These are phyloP conservation scores for Empis stercorea DNA, from an alignment of 2,888 invertebrate species.

Conservation along the genomic window DNA sequence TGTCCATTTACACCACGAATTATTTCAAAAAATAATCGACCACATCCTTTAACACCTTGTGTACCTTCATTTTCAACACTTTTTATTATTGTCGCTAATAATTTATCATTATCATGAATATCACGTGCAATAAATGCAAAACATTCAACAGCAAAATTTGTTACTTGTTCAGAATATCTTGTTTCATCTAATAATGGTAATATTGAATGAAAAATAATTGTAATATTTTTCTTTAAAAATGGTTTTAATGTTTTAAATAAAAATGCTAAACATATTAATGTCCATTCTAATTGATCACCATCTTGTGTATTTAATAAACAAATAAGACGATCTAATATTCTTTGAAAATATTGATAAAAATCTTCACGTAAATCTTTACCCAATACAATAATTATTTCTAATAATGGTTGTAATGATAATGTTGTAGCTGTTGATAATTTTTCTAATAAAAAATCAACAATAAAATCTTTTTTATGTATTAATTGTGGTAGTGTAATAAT, in stretches of 20 bases:
- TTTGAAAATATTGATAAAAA: conserved; percentile 74
- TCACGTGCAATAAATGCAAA: conserved; percentile 90
- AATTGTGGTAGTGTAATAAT: conserved; percentile 76
- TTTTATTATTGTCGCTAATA: conserved; percentile 55
- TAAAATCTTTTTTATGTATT: conserved; percentile 62
- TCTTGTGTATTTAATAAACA: conserved; percentile 60
- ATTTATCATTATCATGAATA: conserved; percentile 63
- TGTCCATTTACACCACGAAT: conserved; percentile 69
- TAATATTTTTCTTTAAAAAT: conserved; percentile 66
- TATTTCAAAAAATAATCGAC: conserved; percentile 78
- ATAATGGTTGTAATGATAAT: conserved; percentile 62
- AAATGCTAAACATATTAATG: conserved; percentile 74
- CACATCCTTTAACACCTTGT: conserved; percentile 68
- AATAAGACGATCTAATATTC: conserved; percentile 60
- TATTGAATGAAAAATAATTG: conserved; percentile 54
- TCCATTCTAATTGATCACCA: conserved; percentile 74
- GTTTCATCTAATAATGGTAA: conserved; percentile 62
- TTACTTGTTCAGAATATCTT: conserved; percentile 66
- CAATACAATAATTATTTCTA: conserved; percentile 70
- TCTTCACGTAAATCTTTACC: conserved; percentile 65
- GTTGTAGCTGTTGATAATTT: conserved; percentile 60
- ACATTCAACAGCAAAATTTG: conserved; percentile 90
- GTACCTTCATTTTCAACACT: conserved; percentile 52
- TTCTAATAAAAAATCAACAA: conserved; percentile 57
- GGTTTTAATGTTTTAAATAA: conserved; percentile 82